Evolutionary conservation across 2,113 vertebrate genomes (phyloP).

Genomic region (Pangasianodon hypophthalmus): DNA sequence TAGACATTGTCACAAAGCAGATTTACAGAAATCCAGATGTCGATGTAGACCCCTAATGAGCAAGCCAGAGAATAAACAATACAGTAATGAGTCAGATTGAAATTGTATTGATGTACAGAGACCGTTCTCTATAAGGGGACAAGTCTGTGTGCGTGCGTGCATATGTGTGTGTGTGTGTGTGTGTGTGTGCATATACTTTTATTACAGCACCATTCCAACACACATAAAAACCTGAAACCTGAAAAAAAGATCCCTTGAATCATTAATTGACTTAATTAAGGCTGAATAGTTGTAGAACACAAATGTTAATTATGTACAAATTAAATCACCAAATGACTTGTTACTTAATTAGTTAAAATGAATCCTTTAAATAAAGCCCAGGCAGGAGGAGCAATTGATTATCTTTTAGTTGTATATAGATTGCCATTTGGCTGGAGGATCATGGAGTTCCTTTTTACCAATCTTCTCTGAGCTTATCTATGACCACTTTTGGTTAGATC

Average conservation of each 20-base stretch:
- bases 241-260: slow-evolving; percentile 39
- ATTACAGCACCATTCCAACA: background rate
- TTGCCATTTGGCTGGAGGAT: slow-evolving; percentile 51
- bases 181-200: background rate
- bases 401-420: slow-evolving; percentile 62
- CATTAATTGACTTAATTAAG: slow-evolving; percentile 58
- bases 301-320: slow-evolving; percentile 59
- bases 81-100: background rate
- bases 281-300: slow-evolving; percentile 55
- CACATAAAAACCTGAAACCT: slow-evolving; percentile 28
- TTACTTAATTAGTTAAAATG: slow-evolving; percentile 61
- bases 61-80: background rate
- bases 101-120: background rate
- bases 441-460: slow-evolving; percentile 28
- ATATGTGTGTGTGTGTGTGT: background rate
- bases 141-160: background rate
- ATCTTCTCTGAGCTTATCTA: background rate
- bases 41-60: background rate
- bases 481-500: too few relatives aligned
- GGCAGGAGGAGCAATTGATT: slow-evolving; percentile 56
- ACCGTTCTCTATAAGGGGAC: background rate
- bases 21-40: background rate
- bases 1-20: background rate
- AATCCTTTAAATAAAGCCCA: slow-evolving; percentile 58
- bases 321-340: slow-evolving; percentile 51